A percentile compares a stretch with the other conserved stretches of the same genome.
phyloP scores from a whole-genome alignment of 2,113 vertebrate genomes.

The Podarcis muralis region DNA sequence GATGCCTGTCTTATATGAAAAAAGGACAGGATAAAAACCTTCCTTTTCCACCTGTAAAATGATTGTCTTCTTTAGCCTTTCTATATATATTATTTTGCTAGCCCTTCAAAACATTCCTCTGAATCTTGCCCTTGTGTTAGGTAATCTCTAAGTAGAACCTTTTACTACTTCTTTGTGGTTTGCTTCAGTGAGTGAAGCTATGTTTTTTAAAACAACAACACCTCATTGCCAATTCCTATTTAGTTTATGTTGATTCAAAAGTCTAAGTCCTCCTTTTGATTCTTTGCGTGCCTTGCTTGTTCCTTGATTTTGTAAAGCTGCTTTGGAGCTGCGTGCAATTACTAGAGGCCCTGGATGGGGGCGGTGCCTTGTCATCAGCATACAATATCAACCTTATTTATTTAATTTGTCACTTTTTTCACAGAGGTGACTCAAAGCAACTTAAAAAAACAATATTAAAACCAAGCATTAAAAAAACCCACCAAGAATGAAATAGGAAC shows the following conservation, averaged over 20 bases:
- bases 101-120: background rate
- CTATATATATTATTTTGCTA: background rate
- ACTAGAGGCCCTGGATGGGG: background rate
- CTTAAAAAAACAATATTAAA: no score
- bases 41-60: background rate
- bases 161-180: background rate
- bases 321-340: background rate
- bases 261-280: background rate
- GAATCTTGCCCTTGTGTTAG: background rate
- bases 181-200: background rate
- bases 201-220: background rate
- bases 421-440: no score
- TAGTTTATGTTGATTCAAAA: background rate
- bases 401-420: no score
- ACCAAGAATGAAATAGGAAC: background rate
- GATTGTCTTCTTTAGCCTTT: background rate
- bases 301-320: background rate
- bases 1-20: no score
- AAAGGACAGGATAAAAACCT: background rate
- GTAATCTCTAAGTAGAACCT: background rate
- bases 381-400: background rate
- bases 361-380: background rate
- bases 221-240: background rate
- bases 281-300: background rate
- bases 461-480: no score